Percentiles rank a stretch among this genome's conserved stretches.
phyloP scores from a whole-genome alignment of 2,113 vertebrate species.

The Sisor rabdophorus region DNA sequence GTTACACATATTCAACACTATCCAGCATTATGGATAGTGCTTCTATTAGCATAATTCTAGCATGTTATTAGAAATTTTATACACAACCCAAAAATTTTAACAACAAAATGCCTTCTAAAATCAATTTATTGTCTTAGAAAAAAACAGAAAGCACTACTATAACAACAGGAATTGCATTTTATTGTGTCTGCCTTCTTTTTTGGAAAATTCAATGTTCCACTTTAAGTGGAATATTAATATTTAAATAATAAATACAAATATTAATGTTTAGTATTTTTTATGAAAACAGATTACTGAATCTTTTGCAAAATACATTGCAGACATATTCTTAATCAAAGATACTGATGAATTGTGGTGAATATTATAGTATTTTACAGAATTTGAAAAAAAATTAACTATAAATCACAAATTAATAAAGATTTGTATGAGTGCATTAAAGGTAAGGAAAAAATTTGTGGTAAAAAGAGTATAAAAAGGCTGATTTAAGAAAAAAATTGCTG shows the following conservation, averaged over 20 bases:
- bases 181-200: neutral
- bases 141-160: neutral
- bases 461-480: constrained; percentile 13
- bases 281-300: constrained; percentile 22
- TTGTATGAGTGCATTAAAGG: constrained; percentile 2
- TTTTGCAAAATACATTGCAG: constrained; percentile 28
- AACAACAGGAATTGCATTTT: neutral
- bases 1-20: neutral
- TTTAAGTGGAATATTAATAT: too few species aligned
- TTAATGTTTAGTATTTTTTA: constrained; percentile 14
- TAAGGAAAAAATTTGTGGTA: neutral
- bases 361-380: constrained; percentile 26
- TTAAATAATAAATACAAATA: constrained; percentile 18
- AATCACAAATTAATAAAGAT: too few species aligned
- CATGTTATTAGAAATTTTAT: neutral
- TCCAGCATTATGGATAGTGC: neutral
- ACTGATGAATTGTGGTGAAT: constrained; percentile 36
- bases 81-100: neutral
- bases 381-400: neutral
- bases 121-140: neutral
- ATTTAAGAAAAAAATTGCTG: constrained; percentile 34
- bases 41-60: neutral
- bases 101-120: neutral
- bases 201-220: too few species aligned
- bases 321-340: constrained; percentile 22